A percentile compares a stretch with the other conserved stretches of the same genome.
These are phyloP conservation scores for Chymomyza fuscimana DNA, from an alignment of 2,888 invertebrate species.

Conservation along the genomic window DNA sequence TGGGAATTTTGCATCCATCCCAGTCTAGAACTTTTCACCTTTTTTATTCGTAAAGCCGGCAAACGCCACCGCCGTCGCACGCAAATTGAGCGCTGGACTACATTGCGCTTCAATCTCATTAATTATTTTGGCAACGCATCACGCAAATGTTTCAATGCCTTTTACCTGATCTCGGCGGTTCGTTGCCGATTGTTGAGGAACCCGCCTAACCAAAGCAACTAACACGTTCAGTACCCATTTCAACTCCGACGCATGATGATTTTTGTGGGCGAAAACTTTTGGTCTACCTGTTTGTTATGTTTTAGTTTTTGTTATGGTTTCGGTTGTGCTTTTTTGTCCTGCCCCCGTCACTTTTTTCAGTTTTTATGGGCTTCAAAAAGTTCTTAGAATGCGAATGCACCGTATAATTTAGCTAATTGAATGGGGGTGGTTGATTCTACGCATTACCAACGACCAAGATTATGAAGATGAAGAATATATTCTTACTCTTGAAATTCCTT, in stretches of 20 bases:
- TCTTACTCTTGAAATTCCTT: neutral
- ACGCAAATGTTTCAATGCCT: slow-evolving; percentile 71
- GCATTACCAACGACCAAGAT: slow-evolving; percentile 33
- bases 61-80: slow-evolving; percentile 45
- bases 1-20: neutral
- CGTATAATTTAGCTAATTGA: slow-evolving; percentile 78
- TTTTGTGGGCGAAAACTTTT: slow-evolving; percentile 77
- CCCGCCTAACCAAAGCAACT: slow-evolving; percentile 52
- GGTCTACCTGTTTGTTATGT: slow-evolving; percentile 61
- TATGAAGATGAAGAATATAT: neutral
- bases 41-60: slow-evolving; percentile 9
- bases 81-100: slow-evolving; percentile 61
- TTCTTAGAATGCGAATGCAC: slow-evolving; percentile 73
- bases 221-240: slow-evolving; percentile 61
- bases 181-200: slow-evolving; percentile 41
- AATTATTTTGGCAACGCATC: slow-evolving; percentile 79
- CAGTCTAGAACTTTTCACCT: neutral
- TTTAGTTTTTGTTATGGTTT: slow-evolving; percentile 65
- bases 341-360: slow-evolving; percentile 51
- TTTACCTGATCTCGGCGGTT: slow-evolving; percentile 51
- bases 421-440: slow-evolving; percentile 75
- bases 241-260: slow-evolving; percentile 58
- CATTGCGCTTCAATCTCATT: slow-evolving; percentile 73
- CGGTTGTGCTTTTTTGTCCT: slow-evolving; percentile 67
- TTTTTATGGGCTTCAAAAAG: slow-evolving; percentile 57